These are phyloP conservation scores for Lysiphlebus fabarum DNA, from an alignment of 1,140 invertebrate species.

Conservation along the genomic window DNA sequence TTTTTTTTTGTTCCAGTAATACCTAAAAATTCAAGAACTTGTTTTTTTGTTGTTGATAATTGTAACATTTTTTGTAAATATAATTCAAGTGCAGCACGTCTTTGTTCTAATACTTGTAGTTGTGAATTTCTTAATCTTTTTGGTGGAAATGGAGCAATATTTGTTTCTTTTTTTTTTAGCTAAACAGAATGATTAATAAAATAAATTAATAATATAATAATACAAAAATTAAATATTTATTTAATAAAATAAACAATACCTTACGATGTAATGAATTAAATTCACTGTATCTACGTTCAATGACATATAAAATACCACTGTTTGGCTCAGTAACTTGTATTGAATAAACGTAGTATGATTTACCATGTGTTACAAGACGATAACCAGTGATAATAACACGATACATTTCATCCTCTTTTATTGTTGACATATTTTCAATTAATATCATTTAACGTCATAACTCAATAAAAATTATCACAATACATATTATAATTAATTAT, in stretches of 20 bases:
- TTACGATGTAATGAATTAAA: slow-evolving; percentile 62
- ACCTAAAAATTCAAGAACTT: slow-evolving; percentile 53
- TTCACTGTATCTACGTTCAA: slow-evolving; percentile 62
- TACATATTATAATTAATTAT: no score
- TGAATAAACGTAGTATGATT: slow-evolving; percentile 59
- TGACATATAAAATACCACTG: slow-evolving; percentile 48
- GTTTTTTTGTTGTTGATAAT: slow-evolving; percentile 47
- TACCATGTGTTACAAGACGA: slow-evolving; percentile 49
- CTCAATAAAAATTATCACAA: slow-evolving; percentile 1
- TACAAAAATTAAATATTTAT: slow-evolving; percentile 12
- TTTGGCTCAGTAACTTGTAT: slow-evolving; percentile 54
- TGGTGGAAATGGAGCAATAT: slow-evolving; percentile 61
- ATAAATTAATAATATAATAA: slow-evolving; percentile 23
- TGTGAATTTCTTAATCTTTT: slow-evolving; percentile 63
- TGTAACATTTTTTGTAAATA: slow-evolving; percentile 61
- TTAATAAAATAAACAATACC: slow-evolving; percentile 40
- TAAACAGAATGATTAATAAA: slow-evolving; percentile 13
- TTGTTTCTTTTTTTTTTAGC: slow-evolving; percentile 39
- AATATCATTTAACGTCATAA: slow-evolving; percentile 15
- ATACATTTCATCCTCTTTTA: slow-evolving; percentile 45
- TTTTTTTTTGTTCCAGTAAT: slow-evolving; percentile 35
- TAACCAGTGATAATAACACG: slow-evolving; percentile 52
- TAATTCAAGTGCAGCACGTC: slow-evolving; percentile 56
- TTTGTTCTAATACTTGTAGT: slow-evolving; percentile 62
- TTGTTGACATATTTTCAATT: slow-evolving; percentile 10